Conservation (phyloP, 2,888 invertebrate genomes). For the Gnatocerus cornutus region DNA sequence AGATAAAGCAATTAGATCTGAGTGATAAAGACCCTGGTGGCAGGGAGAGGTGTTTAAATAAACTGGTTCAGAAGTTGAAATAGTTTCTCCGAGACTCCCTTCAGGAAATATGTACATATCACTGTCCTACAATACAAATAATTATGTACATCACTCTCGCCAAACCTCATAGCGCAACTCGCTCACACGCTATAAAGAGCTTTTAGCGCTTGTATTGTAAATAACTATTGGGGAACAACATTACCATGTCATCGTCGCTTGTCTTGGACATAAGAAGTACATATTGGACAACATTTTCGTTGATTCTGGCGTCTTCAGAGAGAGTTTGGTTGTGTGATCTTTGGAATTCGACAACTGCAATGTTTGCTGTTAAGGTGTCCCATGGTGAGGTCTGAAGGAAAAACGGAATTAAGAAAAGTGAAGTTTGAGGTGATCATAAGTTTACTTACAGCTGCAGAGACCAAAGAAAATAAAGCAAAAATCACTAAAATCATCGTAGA, state of each 20-base stretch:
- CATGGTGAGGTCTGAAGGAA: constrained; percentile 31
- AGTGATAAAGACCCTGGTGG: not conserved
- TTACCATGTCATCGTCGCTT: not conserved
- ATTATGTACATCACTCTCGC: no score
- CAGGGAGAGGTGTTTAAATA: not conserved
- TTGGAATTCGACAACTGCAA: not conserved
- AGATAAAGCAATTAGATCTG: not conserved
- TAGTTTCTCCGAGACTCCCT: not conserved
- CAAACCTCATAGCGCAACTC: no score
- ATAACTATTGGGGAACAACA: no score
- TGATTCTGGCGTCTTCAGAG: not conserved
- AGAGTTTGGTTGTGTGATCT: not conserved
- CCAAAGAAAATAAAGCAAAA: no score
- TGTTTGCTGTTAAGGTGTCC: not conserved
- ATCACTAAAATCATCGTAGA: no score
- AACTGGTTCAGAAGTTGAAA: not conserved
- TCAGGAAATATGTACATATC: not conserved
- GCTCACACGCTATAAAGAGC: no score
- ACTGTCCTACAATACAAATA: not conserved
- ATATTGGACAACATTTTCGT: no score
- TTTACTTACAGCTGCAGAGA: no score
- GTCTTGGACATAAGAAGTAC: not conserved
- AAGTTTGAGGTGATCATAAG: no score
- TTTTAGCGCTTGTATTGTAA: no score
- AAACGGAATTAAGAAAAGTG: no score